These are phyloP conservation scores for Drosophila sturtevanti DNA, from an alignment of 1,140 invertebrate genomes.

Conservation along the genomic window DNA sequence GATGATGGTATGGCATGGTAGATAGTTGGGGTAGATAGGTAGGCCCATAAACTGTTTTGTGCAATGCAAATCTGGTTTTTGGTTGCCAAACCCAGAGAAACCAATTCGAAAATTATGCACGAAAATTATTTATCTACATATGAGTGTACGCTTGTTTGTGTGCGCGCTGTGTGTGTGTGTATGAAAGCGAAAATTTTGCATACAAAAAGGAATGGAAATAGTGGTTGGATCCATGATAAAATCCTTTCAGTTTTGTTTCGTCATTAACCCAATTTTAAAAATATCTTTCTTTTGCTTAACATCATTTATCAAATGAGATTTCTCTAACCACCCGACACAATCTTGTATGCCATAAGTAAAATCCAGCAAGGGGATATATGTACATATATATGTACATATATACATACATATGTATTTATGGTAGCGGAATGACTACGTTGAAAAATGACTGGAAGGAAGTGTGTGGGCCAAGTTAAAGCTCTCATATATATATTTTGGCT, in stretches of 20 bases:
- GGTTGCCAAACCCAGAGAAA: conserved; percentile 55
- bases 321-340: conserved; percentile 18
- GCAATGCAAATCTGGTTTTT: conserved; percentile 65
- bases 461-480: conserved; percentile 61
- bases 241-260: conserved; percentile 29
- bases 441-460: conserved; percentile 19
- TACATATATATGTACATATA: background rate
- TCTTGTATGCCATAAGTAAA: conserved; percentile 62
- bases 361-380: conserved; percentile 23
- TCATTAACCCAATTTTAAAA: conserved; percentile 63
- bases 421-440: conserved; percentile 64
- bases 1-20: background rate
- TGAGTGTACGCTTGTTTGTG: background rate
- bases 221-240: conserved; percentile 52
- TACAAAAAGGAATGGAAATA: conserved; percentile 5
- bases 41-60: conserved; percentile 61
- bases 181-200: conserved; percentile 72
- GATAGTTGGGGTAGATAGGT: background rate
- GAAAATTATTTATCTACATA: conserved; percentile 44
- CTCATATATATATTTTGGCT: conserved; percentile 56
- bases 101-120: conserved; percentile 66
- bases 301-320: conserved; percentile 79
- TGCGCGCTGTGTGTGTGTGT: conserved; percentile 33
- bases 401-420: conserved; percentile 3
- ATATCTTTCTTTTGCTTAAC: conserved; percentile 31